phyloP scores from a whole-genome alignment of 2,797 vertebrate species.

The Trachops cirrhosus region DNA sequence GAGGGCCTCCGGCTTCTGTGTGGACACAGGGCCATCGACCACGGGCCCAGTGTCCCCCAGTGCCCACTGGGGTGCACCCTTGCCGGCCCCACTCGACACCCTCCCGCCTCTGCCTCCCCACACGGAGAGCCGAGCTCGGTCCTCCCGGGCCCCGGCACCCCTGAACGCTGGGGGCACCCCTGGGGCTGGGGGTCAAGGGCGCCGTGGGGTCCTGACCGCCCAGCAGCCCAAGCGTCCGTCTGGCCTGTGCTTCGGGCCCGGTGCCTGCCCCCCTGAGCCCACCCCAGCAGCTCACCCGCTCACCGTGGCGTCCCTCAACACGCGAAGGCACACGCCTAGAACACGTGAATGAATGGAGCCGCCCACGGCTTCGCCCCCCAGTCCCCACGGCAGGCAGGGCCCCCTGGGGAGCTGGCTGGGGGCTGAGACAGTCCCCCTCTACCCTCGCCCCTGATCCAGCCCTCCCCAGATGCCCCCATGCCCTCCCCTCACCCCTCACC shows the following conservation, averaged over 20 bases:
- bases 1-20: fast-evolving
- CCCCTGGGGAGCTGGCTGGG: not conserved
- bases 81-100: too few species aligned
- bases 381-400: not conserved
- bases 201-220: not conserved
- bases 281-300: too few species aligned
- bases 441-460: fast-evolving
- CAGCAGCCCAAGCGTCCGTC: fast-evolving
- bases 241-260: fast-evolving
- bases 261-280: not conserved
- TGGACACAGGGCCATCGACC: not conserved
- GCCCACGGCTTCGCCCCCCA: not conserved
- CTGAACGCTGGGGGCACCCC: too few species aligned
- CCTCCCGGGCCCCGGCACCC: fast-evolving
- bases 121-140: not conserved
- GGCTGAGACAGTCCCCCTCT: not conserved
- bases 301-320: too few species aligned
- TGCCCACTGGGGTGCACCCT: fast-evolving
- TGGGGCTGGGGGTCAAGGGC: not conserved
- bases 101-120: not conserved
- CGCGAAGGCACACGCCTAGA: not conserved
- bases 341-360: not conserved
- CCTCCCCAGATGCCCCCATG: not conserved
- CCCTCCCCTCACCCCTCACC: fast-evolving
- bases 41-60: too few species aligned